Evolutionary conservation across 2,113 vertebrate species (phyloP).

Genomic region (Alectura lathami): DNA sequence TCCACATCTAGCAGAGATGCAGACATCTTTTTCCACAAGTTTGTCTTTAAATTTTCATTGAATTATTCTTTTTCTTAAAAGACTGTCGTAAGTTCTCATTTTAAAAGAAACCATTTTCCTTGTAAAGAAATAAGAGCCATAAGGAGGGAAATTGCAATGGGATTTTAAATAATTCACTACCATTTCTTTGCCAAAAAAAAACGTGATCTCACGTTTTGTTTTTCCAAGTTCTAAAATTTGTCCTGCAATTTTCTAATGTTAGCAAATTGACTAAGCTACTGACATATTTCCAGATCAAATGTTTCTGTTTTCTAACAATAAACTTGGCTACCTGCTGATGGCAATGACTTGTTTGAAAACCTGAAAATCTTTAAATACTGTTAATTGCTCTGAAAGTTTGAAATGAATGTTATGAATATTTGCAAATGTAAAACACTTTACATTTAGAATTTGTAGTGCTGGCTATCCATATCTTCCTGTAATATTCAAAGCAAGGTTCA

Average conservation of each 20-base stretch:
- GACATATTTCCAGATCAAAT: constrained; percentile 41
- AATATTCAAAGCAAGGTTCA: constrained; percentile 10
- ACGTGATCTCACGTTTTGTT: constrained; percentile 52
- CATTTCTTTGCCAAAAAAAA: constrained; percentile 67
- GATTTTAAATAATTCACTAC: constrained; percentile 64
- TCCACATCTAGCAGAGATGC: not conserved
- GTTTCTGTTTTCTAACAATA: constrained; percentile 56
- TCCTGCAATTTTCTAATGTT: constrained; percentile 58
- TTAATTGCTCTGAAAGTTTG: constrained; percentile 48
- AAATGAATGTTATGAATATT: constrained; percentile 22
- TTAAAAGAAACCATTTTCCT: constrained; percentile 52
- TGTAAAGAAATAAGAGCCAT: constrained; percentile 53
- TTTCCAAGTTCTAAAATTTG: constrained; percentile 54
- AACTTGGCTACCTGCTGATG: constrained; percentile 31
- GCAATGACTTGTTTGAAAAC: constrained; percentile 40
- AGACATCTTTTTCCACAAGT: not conserved
- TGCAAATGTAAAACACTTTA: not conserved
- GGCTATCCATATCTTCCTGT: constrained; percentile 38
- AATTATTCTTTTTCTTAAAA: constrained; percentile 12
- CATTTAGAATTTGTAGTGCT: not conserved
- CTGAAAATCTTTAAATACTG: constrained; percentile 33
- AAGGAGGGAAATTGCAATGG: constrained; percentile 69
- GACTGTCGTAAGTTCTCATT: constrained; percentile 44
- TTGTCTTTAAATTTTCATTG: not conserved
- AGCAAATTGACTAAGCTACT: constrained; percentile 29